These are phyloP conservation scores for Anthoscopus minutus DNA, from an alignment of 2,113 vertebrate genomes.

Conservation along the genomic window DNA sequence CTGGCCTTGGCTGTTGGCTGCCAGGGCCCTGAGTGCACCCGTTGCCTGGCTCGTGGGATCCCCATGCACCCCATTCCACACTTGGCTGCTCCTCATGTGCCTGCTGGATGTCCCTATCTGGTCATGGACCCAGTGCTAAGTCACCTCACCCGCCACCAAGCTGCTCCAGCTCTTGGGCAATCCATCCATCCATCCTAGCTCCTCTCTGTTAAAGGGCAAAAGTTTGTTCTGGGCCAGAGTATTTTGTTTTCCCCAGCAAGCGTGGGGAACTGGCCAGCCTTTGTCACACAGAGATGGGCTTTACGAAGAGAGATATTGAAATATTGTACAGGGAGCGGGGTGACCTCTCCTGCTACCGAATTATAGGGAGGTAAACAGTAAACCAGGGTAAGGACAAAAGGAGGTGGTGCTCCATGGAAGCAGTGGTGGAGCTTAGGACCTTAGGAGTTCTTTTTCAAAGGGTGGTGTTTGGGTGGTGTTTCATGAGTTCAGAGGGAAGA, in stretches of 20 bases:
- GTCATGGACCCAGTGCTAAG: fast-evolving
- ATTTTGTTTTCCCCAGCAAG: neutral
- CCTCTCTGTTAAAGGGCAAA: neutral
- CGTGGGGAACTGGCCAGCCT: neutral
- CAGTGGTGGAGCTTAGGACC: neutral
- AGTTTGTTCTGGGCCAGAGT: neutral
- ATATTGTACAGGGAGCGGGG: neutral
- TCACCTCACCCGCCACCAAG: neutral
- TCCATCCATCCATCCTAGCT: neutral
- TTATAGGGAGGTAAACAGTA: neutral
- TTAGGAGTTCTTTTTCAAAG: neutral
- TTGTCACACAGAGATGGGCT: neutral
- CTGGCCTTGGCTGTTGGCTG: neutral
- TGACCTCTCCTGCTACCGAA: neutral
- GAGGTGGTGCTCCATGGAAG: neutral
- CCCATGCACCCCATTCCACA: neutral
- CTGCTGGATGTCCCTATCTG: neutral
- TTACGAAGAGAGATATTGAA: neutral
- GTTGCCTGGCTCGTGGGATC: neutral
- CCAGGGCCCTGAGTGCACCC: neutral
- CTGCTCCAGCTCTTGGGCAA: neutral
- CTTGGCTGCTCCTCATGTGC: neutral
- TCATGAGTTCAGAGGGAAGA: neutral
- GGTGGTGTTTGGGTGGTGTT: neutral
- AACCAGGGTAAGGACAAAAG: neutral